Conservation (phyloP, 1,140 invertebrate genomes). For the Drosophila pseudoobscura region DNA sequence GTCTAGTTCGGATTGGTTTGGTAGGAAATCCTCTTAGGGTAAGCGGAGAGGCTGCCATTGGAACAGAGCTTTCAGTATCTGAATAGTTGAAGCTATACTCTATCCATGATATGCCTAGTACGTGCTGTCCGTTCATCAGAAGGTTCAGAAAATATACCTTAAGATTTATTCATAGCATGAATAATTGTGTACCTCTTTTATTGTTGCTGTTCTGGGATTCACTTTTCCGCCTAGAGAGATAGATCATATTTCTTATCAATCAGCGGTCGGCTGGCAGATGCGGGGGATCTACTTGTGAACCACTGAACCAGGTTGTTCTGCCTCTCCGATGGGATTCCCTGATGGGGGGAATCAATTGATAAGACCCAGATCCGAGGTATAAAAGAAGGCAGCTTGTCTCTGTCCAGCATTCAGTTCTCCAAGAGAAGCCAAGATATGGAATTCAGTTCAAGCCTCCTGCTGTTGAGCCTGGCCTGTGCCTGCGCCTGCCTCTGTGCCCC, state of each 20-base stretch:
- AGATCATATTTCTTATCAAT: constrained; percentile 50
- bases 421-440: constrained; percentile 42
- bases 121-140: constrained; percentile 1
- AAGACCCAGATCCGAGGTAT: constrained; percentile 22
- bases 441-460: constrained; percentile 16
- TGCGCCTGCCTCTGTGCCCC: constrained; percentile 17
- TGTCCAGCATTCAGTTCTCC: constrained; percentile 25
- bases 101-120: neutral
- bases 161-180: constrained; percentile 2
- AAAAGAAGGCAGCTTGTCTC: neutral
- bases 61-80: no score
- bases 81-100: neutral
- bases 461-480: constrained; percentile 33
- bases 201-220: constrained; percentile 25
- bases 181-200: constrained; percentile 12
- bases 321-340: constrained; percentile 41
- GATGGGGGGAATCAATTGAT: constrained; percentile 51
- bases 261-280: no score
- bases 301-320: constrained; percentile 6
- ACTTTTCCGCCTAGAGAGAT: neutral
- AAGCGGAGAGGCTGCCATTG: neutral
- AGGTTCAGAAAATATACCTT: no score
- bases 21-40: constrained; percentile 9
- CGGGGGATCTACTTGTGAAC: constrained; percentile 60
- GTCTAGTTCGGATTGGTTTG: neutral